Conservation (phyloP, 2,797 vertebrate genomes). For the Pipistrellus nathusii region DNA sequence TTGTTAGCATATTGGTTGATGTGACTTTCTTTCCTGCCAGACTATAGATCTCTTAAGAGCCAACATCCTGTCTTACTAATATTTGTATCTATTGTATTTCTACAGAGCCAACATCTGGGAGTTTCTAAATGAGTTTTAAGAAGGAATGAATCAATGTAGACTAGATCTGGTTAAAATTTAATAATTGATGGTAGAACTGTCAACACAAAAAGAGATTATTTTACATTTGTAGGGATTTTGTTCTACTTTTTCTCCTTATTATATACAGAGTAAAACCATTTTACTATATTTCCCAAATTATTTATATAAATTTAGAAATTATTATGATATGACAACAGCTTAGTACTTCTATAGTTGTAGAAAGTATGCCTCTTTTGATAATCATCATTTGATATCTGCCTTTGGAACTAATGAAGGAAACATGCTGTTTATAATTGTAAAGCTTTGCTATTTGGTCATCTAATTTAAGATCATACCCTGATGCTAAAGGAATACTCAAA, state of each 20-base stretch:
- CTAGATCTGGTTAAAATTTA: not conserved
- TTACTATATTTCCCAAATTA: not conserved
- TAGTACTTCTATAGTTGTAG: not conserved
- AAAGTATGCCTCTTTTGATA: not conserved
- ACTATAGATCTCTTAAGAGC: not conserved
- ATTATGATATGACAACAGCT: not conserved
- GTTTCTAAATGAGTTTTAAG: not conserved
- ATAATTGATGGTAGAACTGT: not conserved
- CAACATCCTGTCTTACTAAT: not conserved
- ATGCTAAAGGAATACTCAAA: not conserved
- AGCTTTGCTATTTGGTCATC: not conserved
- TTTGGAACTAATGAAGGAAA: not conserved
- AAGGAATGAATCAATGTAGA: not conserved
- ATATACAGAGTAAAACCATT: not conserved
- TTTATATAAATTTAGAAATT: not conserved
- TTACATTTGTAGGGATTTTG: not conserved
- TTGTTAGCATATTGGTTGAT: not conserved
- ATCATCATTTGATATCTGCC: not conserved
- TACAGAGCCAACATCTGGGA: not conserved
- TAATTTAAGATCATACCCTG: not conserved
- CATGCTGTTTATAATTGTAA: not conserved
- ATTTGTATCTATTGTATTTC: not conserved
- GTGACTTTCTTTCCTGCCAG: not conserved
- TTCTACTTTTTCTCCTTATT: not conserved
- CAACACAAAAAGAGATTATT: not conserved